Evolutionary conservation across 2,888 invertebrate genomes (phyloP), one percentile per base, ranked within the genome.

Genomic region (Parapristionchus giblindavisi): DNA sequence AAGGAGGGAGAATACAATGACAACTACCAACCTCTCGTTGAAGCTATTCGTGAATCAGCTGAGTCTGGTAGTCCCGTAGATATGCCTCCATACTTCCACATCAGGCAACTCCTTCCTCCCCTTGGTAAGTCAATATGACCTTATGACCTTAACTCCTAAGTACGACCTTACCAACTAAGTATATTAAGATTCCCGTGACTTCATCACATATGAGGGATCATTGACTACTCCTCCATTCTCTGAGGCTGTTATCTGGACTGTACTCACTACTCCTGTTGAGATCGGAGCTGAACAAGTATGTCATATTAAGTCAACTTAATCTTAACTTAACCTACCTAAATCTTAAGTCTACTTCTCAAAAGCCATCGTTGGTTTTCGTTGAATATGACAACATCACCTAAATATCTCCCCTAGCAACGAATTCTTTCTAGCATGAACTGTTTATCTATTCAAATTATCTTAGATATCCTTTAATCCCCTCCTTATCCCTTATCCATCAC

Each of bases 231-330:
- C 89, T 27, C 89, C 89, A 11, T 89, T 84, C 79, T 84, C 80
- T 40, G 89, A 89, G 78, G 86, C 87, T 65, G 89, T 89, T 60
- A 85, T 86, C 38, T 89, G 89, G 89, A 88, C 89, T 14, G 77
- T 89, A 4, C 83, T 89, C 60, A 80, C 88, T 11, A 85, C 87
- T 60, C 88, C 88, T 6, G 82, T 89, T 8, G 84, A 87, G 75
- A 78, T 89, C 38, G 88, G 88, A 0, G 78, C 79, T n/a, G 77
- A 77, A 74, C 83, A 84, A 80, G 84, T 83, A 36, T 56, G 2
- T 27, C 14, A 1, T 56, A 54, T 68, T 54, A 11, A 21, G 24
- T 11, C 2, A 34, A 21, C n/a, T n/a, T n/a, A n/a, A n/a, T n/a
- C n/a, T n/a, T n/a, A n/a, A n/a, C n/a, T n/a, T n/a, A n/a, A n/a